A percentile compares a stretch with the other conserved stretches of the same genome.
Conservation (phyloP, 2,888 invertebrate genomes). For the Temnothorax rugatulus region DNA sequence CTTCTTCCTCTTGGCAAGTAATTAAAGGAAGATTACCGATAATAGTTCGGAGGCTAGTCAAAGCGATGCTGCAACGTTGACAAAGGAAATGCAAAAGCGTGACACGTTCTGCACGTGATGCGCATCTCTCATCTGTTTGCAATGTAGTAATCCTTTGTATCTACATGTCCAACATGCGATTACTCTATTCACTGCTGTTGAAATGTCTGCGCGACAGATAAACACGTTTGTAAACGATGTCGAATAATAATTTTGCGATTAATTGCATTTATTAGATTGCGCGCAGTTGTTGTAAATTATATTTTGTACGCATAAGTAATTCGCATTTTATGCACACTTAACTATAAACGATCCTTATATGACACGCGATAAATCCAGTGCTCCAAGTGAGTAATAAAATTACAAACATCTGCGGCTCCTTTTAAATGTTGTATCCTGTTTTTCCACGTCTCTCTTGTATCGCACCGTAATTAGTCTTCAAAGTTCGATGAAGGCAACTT, state of each 20-base stretch:
- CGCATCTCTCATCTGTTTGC: slow-evolving; percentile 40
- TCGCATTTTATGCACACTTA: background rate
- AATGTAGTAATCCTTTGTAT: slow-evolving; percentile 43
- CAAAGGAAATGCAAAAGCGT: slow-evolving; percentile 54
- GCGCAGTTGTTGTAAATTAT: background rate
- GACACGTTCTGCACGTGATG: slow-evolving; percentile 39
- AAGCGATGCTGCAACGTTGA: slow-evolving; percentile 26
- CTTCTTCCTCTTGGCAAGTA: background rate
- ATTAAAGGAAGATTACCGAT: slow-evolving; percentile 38
- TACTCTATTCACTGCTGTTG: slow-evolving; percentile 32
- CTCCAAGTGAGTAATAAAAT: background rate
- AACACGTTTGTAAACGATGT: slow-evolving; percentile 29
- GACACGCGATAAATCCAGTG: background rate
- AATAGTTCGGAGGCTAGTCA: slow-evolving; percentile 34
- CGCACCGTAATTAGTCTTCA: background rate
- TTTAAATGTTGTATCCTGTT: background rate
- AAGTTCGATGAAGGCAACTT: background rate
- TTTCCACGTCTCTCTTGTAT: background rate
- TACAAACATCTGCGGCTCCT: background rate
- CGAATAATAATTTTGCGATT: slow-evolving; percentile 7
- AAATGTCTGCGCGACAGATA: slow-evolving; percentile 21
- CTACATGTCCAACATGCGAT: slow-evolving; percentile 41
- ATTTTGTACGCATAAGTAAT: background rate
- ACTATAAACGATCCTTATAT: background rate
- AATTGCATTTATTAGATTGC: background rate